Evolutionary conservation across 2,113 vertebrate genomes (phyloP).

Genomic region (Amblyopsis rosae): DNA sequence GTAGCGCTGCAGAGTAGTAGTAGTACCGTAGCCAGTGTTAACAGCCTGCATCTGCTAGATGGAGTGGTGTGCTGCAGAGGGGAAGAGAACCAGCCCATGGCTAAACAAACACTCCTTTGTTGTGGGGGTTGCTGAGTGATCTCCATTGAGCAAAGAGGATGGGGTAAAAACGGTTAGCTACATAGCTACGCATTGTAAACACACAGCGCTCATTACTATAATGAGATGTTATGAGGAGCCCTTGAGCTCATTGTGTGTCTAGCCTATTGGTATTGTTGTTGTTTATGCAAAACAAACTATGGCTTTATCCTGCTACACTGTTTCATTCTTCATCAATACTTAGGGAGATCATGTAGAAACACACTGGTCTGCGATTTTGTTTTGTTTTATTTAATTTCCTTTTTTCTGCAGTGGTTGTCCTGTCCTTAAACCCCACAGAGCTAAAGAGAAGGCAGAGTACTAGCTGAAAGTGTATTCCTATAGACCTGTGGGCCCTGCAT

Average conservation of each 20-base stretch:
- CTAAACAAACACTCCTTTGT: slow-evolving; percentile 76
- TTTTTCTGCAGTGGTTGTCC: background rate
- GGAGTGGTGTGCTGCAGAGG: slow-evolving; percentile 70
- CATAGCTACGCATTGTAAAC: slow-evolving; percentile 79
- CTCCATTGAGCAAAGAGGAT: slow-evolving; percentile 74
- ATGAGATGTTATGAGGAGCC: slow-evolving; percentile 79
- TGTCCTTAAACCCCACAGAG: slow-evolving; percentile 26
- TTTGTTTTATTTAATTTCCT: slow-evolving; percentile 1
- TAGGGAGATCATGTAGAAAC: slow-evolving; percentile 56
- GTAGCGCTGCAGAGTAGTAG: slow-evolving; percentile 58
- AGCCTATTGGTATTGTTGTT: slow-evolving; percentile 75
- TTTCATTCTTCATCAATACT: slow-evolving; percentile 60
- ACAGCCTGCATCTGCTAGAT: slow-evolving; percentile 61
- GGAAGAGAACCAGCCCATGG: slow-evolving; percentile 72
- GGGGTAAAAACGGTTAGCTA: slow-evolving; percentile 74
- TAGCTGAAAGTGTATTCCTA: slow-evolving; percentile 79
- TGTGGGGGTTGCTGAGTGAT: slow-evolving; percentile 74
- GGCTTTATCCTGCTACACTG: slow-evolving; percentile 50
- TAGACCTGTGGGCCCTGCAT: slow-evolving; percentile 78
- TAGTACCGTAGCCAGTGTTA: slow-evolving; percentile 58
- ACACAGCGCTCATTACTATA: slow-evolving; percentile 79
- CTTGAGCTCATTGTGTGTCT: slow-evolving; percentile 77
- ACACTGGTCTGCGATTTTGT: slow-evolving; percentile 26
- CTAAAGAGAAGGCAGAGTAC: too few species aligned
- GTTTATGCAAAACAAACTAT: slow-evolving; percentile 73